Conservation (phyloP, 2,113 vertebrate species). For the Cyphomyrus plagiostoma region DNA sequence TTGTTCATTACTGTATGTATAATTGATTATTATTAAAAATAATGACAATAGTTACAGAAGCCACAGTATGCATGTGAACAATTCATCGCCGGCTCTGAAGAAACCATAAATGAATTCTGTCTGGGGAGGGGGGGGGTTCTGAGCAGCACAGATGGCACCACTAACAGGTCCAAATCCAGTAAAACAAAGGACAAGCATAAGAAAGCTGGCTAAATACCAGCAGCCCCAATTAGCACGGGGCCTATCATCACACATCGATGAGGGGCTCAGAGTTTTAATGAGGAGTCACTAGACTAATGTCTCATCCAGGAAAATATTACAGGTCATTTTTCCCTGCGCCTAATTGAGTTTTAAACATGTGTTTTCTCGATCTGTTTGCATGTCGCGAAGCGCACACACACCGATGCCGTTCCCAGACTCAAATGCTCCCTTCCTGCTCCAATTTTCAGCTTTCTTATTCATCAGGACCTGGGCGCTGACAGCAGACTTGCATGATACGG, state of each 20-base stretch:
- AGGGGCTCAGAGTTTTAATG: background rate
- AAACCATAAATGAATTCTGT: background rate
- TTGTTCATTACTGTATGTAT: background rate
- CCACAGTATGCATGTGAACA: background rate
- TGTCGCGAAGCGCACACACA: background rate
- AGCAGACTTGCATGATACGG: background rate
- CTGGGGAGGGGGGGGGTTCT: background rate
- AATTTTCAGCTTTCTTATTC: background rate
- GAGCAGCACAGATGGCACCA: background rate
- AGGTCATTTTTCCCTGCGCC: background rate
- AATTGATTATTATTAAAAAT: background rate
- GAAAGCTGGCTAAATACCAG: background rate
- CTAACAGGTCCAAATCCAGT: background rate
- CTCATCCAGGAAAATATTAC: background rate
- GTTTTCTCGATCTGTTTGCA: conserved; percentile 10
- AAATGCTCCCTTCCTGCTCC: background rate
- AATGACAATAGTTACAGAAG: background rate
- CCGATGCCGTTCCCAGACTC: background rate
- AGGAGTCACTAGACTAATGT: background rate
- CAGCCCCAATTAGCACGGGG: background rate
- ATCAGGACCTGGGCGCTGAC: background rate
- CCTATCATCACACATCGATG: background rate
- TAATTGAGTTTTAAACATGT: conserved; percentile 12
- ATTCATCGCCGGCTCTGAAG: background rate
- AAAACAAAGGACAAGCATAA: background rate